Evolutionary conservation across 2,888 invertebrate genomes (phyloP).

Genomic region (Calliscelio sp.): DNA sequence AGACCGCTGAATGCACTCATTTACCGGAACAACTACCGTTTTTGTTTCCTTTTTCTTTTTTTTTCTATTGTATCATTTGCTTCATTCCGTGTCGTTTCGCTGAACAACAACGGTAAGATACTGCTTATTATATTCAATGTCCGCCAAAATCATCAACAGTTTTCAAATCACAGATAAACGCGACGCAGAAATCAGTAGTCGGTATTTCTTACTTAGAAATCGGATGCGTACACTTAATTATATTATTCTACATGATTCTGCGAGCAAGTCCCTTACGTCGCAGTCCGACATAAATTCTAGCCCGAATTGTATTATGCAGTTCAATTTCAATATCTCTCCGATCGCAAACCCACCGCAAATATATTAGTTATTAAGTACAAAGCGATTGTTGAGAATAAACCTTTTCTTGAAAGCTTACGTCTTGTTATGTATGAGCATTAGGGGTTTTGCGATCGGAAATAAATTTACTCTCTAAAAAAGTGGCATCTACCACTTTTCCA

Average conservation of each 20-base stretch:
- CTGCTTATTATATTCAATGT: conserved; percentile 37
- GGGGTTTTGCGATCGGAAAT: neutral
- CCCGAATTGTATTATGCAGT: conserved; percentile 1
- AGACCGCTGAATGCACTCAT: conserved; percentile 80
- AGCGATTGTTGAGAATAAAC: conserved; percentile 4
- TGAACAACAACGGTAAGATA: conserved; percentile 23
- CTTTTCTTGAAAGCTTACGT: conserved; percentile 31
- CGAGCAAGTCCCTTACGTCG: conserved; percentile 10
- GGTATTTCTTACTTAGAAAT: too few relatives aligned
- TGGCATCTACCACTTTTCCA: conserved; percentile 81
- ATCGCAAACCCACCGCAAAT: neutral
- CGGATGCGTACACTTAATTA: too few relatives aligned
- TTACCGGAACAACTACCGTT: conserved; percentile 46
- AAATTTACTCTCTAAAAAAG: neutral
- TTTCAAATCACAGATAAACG: conserved; percentile 74
- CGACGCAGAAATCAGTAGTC: conserved; percentile 61
- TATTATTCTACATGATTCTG: too few relatives aligned
- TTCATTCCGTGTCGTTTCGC: conserved; percentile 4
- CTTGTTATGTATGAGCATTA: neutral
- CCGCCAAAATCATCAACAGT: conserved; percentile 42
- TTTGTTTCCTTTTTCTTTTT: conserved; percentile 19
- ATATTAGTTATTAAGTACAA: conserved; percentile 57
- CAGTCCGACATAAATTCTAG: conserved; percentile 8
- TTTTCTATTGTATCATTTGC: neutral
- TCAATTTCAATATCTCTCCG: neutral